These are phyloP conservation scores for Cheilinus undulatus DNA, from an alignment of 2,113 vertebrate species.

Conservation along the genomic window DNA sequence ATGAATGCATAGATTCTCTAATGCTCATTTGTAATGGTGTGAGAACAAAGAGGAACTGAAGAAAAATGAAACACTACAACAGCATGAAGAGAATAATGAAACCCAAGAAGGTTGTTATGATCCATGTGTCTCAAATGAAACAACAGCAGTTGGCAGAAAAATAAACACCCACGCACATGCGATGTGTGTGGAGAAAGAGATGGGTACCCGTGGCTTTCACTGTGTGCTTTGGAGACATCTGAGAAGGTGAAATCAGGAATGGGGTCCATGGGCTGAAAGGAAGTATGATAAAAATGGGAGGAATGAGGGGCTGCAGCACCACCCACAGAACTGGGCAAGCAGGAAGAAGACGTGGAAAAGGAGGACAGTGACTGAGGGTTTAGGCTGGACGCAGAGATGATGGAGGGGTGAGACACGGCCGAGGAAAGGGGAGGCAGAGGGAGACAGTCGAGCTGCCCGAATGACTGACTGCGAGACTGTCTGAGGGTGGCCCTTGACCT, in stretches of 20 bases:
- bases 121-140: background rate
- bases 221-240: slow-evolving; percentile 86
- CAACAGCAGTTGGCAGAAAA: slow-evolving; percentile 6
- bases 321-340: slow-evolving; percentile 75
- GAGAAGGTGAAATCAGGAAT: slow-evolving; percentile 89
- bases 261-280: slow-evolving; percentile 95
- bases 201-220: slow-evolving; percentile 91
- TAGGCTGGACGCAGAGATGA: slow-evolving; percentile 77
- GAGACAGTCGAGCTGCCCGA: slow-evolving; percentile 88
- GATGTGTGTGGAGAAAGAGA: slow-evolving; percentile 56
- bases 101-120: background rate
- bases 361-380: slow-evolving; percentile 77
- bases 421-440: slow-evolving; percentile 82
- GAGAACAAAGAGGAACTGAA: slow-evolving; percentile 4
- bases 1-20: background rate
- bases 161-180: slow-evolving; percentile 68
- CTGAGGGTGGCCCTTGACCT: slow-evolving; percentile 85
- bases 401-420: slow-evolving; percentile 79
- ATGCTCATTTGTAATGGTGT: background rate
- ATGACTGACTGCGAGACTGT: slow-evolving; percentile 89
- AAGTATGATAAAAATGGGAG: slow-evolving; percentile 88
- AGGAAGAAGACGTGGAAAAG: slow-evolving; percentile 66
- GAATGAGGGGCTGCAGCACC: slow-evolving; percentile 64
- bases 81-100: background rate
- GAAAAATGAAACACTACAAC: slow-evolving; percentile 6